Evolutionary conservation across 2,888 invertebrate species (phyloP), one percentile per base, ranked within the genome.

Genomic region (Stenichneumon culpator): DNA sequence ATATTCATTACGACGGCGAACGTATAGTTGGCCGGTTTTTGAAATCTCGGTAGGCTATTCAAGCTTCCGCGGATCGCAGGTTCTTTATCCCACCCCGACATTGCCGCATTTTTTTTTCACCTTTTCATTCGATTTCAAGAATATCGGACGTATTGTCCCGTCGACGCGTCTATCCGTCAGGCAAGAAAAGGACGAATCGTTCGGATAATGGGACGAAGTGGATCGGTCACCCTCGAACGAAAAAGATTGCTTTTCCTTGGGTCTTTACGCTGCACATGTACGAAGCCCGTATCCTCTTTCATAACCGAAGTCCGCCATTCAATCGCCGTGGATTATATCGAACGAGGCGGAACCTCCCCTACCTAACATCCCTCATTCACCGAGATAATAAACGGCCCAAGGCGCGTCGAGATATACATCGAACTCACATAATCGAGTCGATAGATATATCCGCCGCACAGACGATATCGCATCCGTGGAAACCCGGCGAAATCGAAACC

Each of bases 121-220:
- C 67, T n/a, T 77, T 77, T 77, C 67, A 77, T 67, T 54, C 22
- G 36, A 16, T n/a, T 32, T 39, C 52, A 32, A 65, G 50, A 65
- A 52, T 77, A 84, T 89, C 86, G 84, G 86, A 22, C 50, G 82
- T 86, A 84, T 82, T 57, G 52, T 78, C 78, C 78, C 60, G 67
- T 67, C 32, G 6, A 39, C 69, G 36, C 22, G 32, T 36, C 44
- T 39, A 65, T n/a, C 47, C 28, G 28, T 22, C 28, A 16, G 47
- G 60, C 47, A 79, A 79, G 80, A 86, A 86, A 81, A 69, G 82
- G 78, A 80, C 14, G 44, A 60, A 81, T 81, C 74, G 57, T 44
- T 57, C 73, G 54, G 36, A 57, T 54, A 68, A 79, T 52, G 68
- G 73, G 54, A 72, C 72, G 54, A 32, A 39, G 83, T 60, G 47